phyloP scores from a whole-genome alignment of 2,797 vertebrate species.

The Aulostomus chinensis region DNA sequence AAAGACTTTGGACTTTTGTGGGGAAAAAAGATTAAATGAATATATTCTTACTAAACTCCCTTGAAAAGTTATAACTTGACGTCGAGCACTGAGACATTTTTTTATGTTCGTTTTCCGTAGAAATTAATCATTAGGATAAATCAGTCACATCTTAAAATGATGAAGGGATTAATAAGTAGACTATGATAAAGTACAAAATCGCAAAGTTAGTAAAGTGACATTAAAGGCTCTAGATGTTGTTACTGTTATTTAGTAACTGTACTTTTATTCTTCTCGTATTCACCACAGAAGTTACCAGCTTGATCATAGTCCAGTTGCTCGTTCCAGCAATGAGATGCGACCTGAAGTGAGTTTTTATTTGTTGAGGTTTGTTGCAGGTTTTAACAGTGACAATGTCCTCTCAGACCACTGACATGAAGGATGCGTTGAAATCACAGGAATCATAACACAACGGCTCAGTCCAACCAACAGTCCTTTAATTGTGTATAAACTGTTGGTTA shows the following conservation, averaged over 20 bases:
- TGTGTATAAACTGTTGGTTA: neutral
- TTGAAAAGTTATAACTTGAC: too few species aligned
- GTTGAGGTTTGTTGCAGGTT: conserved; percentile 36
- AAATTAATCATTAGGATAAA: too few species aligned
- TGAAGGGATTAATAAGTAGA: too few species aligned
- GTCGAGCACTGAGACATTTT: too few species aligned
- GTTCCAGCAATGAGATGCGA: conserved; percentile 50
- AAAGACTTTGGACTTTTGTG: conserved; percentile 2
- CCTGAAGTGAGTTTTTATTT: conserved; percentile 37
- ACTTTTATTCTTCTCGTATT: conserved; percentile 26
- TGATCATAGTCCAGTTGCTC: conserved; percentile 28
- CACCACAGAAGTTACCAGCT: conserved; percentile 9
- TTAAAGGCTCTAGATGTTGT: too few species aligned
- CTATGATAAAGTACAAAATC: too few species aligned
- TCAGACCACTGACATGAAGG: conserved; percentile 25
- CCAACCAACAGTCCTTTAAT: conserved; percentile 6
- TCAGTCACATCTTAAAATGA: too few species aligned
- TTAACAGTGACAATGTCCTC: conserved; percentile 38
- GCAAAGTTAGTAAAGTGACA: too few species aligned
- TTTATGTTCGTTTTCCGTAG: too few species aligned
- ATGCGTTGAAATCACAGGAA: conserved; percentile 15
- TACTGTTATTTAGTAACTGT: neutral
- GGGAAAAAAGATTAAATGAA: too few species aligned
- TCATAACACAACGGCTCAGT: conserved; percentile 8
- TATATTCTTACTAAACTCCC: too few species aligned